phyloP scores from a whole-genome alignment of 2,888 invertebrate genomes.

The Megamerina dolium region DNA sequence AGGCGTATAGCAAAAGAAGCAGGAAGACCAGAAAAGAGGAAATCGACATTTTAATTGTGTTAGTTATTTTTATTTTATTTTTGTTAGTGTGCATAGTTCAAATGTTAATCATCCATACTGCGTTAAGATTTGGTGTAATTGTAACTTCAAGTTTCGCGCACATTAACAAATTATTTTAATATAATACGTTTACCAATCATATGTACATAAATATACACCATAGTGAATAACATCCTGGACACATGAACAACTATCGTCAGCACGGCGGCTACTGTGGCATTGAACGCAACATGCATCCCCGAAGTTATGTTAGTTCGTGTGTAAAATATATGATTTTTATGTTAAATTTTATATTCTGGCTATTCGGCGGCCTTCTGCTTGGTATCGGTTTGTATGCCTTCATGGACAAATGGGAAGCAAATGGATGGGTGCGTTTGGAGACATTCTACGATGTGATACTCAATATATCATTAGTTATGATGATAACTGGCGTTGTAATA shows the following conservation, averaged over 20 bases:
- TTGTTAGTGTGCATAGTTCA: too few species aligned
- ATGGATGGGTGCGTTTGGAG: slow-evolving; percentile 73
- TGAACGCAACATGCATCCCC: slow-evolving; percentile 42
- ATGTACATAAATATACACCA: too few species aligned
- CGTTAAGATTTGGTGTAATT: too few species aligned
- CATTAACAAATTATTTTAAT: too few species aligned
- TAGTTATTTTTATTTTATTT: too few species aligned
- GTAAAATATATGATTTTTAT: slow-evolving; percentile 50
- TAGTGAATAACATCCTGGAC: too few species aligned
- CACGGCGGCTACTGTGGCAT: slow-evolving; percentile 44
- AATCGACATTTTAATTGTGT: too few species aligned
- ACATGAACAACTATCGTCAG: slow-evolving; percentile 48
- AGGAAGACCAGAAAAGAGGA: too few species aligned
- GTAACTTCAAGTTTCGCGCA: too few species aligned
- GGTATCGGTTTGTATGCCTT: slow-evolving; percentile 88
- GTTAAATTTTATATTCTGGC: slow-evolving; percentile 57
- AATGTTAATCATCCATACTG: too few species aligned
- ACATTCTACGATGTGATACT: slow-evolving; percentile 84
- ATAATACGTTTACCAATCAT: too few species aligned
- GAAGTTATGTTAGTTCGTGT: slow-evolving; percentile 48
- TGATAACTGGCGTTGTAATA: slow-evolving; percentile 84
- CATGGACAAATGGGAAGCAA: slow-evolving; percentile 87
- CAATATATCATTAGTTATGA: slow-evolving; percentile 84
- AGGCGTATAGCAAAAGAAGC: too few species aligned
- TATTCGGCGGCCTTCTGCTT: slow-evolving; percentile 79